Evolutionary conservation across 1,140 invertebrate species (phyloP), one percentile per base, ranked within the genome.

Genomic region (Camponotus pennsylvanicus): DNA sequence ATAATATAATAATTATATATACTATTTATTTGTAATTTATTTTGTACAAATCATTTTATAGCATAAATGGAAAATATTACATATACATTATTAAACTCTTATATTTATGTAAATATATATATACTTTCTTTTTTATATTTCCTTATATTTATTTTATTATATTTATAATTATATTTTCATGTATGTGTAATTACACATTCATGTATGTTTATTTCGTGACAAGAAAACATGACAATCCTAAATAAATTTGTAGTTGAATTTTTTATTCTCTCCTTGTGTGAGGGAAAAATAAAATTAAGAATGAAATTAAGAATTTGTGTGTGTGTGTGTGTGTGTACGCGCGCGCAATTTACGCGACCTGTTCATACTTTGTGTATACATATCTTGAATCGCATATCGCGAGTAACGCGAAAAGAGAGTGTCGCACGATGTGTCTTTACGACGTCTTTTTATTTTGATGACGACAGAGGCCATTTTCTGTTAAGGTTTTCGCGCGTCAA

Each of bases 401-500:
- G 57, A 4, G 13, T 8, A 7, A n/a, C 18, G 64, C 34, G 37
- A 67, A 42, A 37, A 67, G 21, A 18, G 66, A 67, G 27, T 52
- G 13, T 64, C 27, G 32, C 15, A 18, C 21, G 27, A 27, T 27
- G 15, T 13, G 76, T 8, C 7, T 82, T 61, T 71, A 64, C 40
- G 40, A 49, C 11, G 6, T 27, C 9, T 69, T 69, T 84, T n/a
- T 40, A 40, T 71, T 75, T 59, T 80, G 49, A 73, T 61, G 77
- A 71, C 27, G 40, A 82, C 55, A 59, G 34, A 67, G 32, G 49
- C 45, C 49, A 32, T 40, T n/a, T 87, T 18, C 40, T 61, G 52
- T 76, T 86, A 75, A 76, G 84, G 70, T 84, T 76, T 76, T 80
- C 18, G 18, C 79, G 49, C 18, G 13, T 34, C 59, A 45, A 42